Conservation (phyloP, 2,888 invertebrate species). For the Drosophila lutescens region DNA sequence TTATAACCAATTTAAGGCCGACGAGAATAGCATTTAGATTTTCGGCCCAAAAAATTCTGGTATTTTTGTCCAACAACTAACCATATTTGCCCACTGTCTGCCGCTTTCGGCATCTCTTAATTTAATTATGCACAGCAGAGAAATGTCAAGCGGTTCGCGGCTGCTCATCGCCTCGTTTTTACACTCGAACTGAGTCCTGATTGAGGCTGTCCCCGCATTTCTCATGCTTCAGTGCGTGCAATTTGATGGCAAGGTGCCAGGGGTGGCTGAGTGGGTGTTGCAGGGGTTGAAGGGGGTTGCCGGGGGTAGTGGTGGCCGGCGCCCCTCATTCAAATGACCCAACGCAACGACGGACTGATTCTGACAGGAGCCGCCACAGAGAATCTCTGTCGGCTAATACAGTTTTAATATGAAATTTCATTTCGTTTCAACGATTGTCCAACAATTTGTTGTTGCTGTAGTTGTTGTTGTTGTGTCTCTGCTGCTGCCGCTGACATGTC, state of each 20-base stretch:
- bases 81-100: conserved; percentile 8
- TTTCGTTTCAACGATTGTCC: conserved; percentile 60
- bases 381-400: conserved; percentile 59
- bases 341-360: conserved; percentile 62
- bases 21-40: too few species aligned
- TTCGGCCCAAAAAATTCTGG: background rate
- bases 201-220: conserved; percentile 60
- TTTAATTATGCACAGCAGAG: conserved; percentile 73
- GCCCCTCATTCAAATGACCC: conserved; percentile 74
- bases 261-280: conserved; percentile 2
- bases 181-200: conserved; percentile 77
- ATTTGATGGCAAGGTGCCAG: conserved; percentile 55
- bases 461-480: conserved; percentile 19
- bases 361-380: conserved; percentile 59
- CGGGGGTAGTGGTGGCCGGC: conserved; percentile 18
- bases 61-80: too few species aligned
- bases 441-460: conserved; percentile 47
- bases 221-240: conserved; percentile 77
- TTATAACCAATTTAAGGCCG: too few species aligned
- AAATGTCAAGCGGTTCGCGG: conserved; percentile 72
- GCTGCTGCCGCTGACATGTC: conserved; percentile 66
- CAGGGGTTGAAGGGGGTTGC: background rate
- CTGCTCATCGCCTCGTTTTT: conserved; percentile 64
- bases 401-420: conserved; percentile 75
- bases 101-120: conserved; percentile 51